phyloP scores from a whole-genome alignment of 1,140 invertebrate genomes.

The Lepeophtheirus salmonis region DNA sequence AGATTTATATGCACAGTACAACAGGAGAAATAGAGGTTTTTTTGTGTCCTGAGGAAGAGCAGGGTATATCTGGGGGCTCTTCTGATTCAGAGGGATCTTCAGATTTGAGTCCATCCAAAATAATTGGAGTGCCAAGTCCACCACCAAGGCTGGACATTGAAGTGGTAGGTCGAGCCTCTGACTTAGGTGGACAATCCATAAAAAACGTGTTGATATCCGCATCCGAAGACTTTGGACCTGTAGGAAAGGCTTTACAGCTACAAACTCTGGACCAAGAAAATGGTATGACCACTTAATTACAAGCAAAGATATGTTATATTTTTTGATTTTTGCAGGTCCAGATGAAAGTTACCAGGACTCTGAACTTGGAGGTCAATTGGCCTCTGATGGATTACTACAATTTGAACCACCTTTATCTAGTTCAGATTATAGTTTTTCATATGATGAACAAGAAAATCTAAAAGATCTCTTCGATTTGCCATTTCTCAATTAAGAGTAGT shows the following conservation, averaged over 20 bases:
- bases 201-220: slow-evolving; percentile 28
- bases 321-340: neutral
- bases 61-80: neutral
- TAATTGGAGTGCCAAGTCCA: no score
- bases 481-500: no score
- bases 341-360: neutral
- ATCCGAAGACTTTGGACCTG: slow-evolving; percentile 29
- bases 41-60: slow-evolving; percentile 56
- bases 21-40: slow-evolving; percentile 80
- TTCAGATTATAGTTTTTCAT: slow-evolving; percentile 61
- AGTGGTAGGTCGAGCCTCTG: slow-evolving; percentile 6
- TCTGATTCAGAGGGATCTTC: no score
- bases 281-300: no score
- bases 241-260: slow-evolving; percentile 28
- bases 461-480: slow-evolving; percentile 64
- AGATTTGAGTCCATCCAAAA: no score
- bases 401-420: slow-evolving; percentile 56
- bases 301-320: no score
- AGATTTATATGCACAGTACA: slow-evolving; percentile 71
- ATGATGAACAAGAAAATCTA: slow-evolving; percentile 57
- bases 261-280: slow-evolving; percentile 48
- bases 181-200: slow-evolving; percentile 22
- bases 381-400: slow-evolving; percentile 52
- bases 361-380: no score
- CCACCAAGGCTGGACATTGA: neutral